A percentile compares a stretch with the other conserved stretches of the same genome.
Evolutionary conservation across 2,888 invertebrate species (phyloP).

Genomic region (Adelphocoris suturalis): DNA sequence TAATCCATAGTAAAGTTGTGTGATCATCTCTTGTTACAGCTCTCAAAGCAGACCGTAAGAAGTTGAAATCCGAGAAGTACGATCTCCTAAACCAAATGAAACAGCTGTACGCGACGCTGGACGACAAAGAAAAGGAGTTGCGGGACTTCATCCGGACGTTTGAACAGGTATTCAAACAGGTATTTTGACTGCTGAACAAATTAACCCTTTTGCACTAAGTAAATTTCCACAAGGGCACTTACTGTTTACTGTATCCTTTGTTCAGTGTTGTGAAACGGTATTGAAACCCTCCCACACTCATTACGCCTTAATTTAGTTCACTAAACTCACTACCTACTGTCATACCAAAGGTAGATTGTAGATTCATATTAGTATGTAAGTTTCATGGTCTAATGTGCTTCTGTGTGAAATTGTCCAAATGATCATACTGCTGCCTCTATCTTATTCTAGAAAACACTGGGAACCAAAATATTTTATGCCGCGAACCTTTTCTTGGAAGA

Average conservation of each 20-base stretch:
- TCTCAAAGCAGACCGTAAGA: constrained; percentile 92
- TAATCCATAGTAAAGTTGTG: too few relatives aligned
- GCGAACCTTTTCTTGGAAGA: too few relatives aligned
- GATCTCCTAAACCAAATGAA: constrained; percentile 96
- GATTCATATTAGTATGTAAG: too few relatives aligned
- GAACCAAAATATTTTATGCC: too few relatives aligned
- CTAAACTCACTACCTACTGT: not conserved
- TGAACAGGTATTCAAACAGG: constrained; percentile 85
- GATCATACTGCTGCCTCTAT: too few relatives aligned
- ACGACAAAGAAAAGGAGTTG: constrained; percentile 95
- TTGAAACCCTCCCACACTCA: not conserved
- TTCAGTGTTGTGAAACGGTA: not conserved
- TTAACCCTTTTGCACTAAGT: constrained; percentile 26
- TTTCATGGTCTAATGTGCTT: too few relatives aligned
- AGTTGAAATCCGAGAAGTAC: constrained; percentile 94
- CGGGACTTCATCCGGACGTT: constrained; percentile 96
- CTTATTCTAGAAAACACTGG: too few relatives aligned
- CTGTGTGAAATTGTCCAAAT: too few relatives aligned
- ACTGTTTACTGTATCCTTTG: constrained; percentile 7
- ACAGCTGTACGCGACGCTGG: constrained; percentile 94
- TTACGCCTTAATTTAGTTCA: too few relatives aligned
- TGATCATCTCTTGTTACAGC: constrained; percentile 80
- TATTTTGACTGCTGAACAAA: constrained; percentile 68
- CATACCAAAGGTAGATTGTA: not conserved
- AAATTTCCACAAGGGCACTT: not conserved